Evolutionary conservation across 2,113 vertebrate genomes (phyloP), one percentile per base, ranked within the genome.

Genomic region (Gallinago media): DNA sequence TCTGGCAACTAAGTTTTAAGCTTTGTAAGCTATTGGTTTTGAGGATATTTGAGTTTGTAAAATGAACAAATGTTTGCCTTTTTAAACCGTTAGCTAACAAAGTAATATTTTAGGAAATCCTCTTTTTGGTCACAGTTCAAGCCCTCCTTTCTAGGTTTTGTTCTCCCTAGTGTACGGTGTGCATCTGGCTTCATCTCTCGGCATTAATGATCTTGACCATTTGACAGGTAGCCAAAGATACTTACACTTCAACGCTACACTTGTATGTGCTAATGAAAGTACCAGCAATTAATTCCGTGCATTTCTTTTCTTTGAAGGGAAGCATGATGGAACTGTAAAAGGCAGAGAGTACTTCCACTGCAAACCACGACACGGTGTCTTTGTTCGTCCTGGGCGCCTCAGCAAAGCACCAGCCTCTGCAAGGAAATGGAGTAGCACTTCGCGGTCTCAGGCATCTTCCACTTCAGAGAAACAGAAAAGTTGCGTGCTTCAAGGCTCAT

Each of bases 271-370:
- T 74, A 25, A 27, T 17, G 29, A 61, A 44, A 63, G 44, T 55
- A 25, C 47, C 40, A 31, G 14, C 25, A 27, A 82, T 50, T 97
- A 85, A 96, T 80, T 46, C 25, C 55, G 8, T 85, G 31, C 15
- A 1, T 92, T 78, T 93, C 7, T 97, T 97, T 96, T 65, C 91
- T 8, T 85, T 95, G 27, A 92, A 99, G 99, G 99, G 92, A 98
- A 99, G 94, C 98, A 98, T 49, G 97, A 98, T 17, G 98, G 98
- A 82, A 98, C 98, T 40, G 98, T 99, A 85, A 98, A 98, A 97
- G 98, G 98, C 36, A 98, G 98, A 94, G 98, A 98, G 80, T 98
- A 98, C 73, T 98, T 99, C 98, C 98, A 98, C 83, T 98, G 98
- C 89, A 97, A 98, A n/a, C 98, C 98, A 2, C 98, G 98, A 44